These are phyloP conservation scores for Avahi laniger DNA, from an alignment of 2,797 vertebrate genomes.

Conservation along the genomic window DNA sequence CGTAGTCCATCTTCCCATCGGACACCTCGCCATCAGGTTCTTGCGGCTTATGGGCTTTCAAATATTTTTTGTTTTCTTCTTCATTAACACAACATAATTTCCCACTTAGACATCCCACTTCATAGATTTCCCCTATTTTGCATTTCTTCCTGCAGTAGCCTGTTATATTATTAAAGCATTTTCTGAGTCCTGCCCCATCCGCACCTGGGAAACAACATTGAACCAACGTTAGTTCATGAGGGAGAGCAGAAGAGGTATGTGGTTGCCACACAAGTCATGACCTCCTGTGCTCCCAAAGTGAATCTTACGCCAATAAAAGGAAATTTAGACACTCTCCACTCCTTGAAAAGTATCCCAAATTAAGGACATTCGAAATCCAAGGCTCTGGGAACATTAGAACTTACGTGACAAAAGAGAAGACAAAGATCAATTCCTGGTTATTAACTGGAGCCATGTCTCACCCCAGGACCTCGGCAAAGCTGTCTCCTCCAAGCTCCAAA, in stretches of 20 bases:
- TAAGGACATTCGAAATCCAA: background rate
- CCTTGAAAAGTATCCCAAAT: background rate
- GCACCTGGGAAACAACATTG: constrained; percentile 26
- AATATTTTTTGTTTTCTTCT: background rate
- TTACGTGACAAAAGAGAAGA: background rate
- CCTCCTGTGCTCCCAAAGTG: background rate
- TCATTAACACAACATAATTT: constrained; percentile 62
- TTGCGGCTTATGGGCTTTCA: rapidly evolving
- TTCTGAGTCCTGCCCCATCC: constrained; percentile 5
- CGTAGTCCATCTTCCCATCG: background rate
- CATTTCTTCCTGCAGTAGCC: constrained; percentile 72
- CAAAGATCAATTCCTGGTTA: background rate
- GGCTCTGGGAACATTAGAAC: background rate
- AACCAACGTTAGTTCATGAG: constrained; percentile 35
- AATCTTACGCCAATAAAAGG: background rate
- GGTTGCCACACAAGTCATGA: background rate
- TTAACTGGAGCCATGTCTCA: background rate
- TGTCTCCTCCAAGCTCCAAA: background rate
- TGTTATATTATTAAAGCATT: constrained; percentile 43
- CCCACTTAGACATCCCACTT: constrained; percentile 9
- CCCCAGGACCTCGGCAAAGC: background rate
- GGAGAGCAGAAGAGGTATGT: background rate
- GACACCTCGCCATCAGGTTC: rapidly evolving
- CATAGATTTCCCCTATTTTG: constrained; percentile 46
- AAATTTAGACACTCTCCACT: background rate